Percentiles rank a stretch among this genome's conserved stretches.
Conservation (phyloP, 2,888 invertebrate species). For the Cremastinae sp. region DNA sequence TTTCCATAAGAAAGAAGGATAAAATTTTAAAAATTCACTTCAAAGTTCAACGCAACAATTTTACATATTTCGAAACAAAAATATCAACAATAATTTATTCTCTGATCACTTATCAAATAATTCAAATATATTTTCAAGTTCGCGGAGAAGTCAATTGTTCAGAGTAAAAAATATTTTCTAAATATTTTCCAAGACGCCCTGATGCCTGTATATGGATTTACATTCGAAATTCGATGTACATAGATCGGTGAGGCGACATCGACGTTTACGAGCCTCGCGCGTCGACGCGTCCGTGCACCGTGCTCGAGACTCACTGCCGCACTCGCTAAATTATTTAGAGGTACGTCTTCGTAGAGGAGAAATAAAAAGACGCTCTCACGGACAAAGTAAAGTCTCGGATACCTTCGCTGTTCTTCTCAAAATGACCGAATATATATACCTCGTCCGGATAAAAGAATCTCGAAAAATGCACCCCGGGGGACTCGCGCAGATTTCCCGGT, state of each 20-base stretch:
- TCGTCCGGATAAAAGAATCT: slow-evolving; percentile 43
- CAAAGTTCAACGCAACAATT: too few relatives aligned
- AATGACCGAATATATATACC: slow-evolving; percentile 3
- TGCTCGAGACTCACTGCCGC: slow-evolving; percentile 33
- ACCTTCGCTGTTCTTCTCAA: background rate
- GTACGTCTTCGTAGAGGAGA: slow-evolving; percentile 45
- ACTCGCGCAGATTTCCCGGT: slow-evolving; percentile 33
- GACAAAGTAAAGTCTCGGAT: slow-evolving; percentile 13
- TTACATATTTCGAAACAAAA: too few relatives aligned
- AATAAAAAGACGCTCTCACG: slow-evolving; percentile 45
- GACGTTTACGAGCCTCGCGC: background rate
- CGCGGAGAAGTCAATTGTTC: too few relatives aligned
- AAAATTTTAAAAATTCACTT: too few relatives aligned
- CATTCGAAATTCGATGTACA: background rate
- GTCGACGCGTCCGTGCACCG: background rate
- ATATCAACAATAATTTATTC: too few relatives aligned
- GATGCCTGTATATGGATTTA: too few relatives aligned
- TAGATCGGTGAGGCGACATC: background rate
- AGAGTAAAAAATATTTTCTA: too few relatives aligned
- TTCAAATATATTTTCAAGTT: too few relatives aligned
- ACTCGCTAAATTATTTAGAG: slow-evolving; percentile 52
- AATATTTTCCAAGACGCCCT: too few relatives aligned
- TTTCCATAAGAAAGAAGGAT: too few relatives aligned
- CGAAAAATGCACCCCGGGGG: slow-evolving; percentile 41
- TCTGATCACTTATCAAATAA: too few relatives aligned